Conservation (phyloP, 2,797 vertebrate species). For the Gambusia yucatana region DNA sequence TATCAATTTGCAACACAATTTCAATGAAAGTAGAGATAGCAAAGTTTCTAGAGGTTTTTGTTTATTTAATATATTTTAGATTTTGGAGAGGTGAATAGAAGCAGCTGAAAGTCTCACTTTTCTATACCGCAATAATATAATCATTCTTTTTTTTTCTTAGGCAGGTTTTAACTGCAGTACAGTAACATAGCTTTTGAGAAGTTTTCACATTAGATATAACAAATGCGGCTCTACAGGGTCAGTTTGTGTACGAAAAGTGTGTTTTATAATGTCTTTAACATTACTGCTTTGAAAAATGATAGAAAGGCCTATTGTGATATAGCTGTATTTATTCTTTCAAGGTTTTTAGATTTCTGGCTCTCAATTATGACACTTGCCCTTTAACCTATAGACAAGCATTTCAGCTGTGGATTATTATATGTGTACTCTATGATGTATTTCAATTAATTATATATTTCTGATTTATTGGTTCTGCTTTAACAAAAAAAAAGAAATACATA, state of each 20-base stretch:
- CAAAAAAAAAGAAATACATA: neutral
- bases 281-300: neutral
- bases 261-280: neutral
- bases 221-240: neutral
- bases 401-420: neutral
- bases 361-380: neutral
- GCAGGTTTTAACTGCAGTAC: too few species aligned
- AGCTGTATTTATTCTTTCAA: neutral
- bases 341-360: neutral
- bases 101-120: too few species aligned
- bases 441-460: neutral
- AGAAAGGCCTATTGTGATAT: neutral
- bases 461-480: neutral
- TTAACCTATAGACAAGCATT: neutral
- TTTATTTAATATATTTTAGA: too few species aligned
- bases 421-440: neutral
- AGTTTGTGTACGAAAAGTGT: neutral
- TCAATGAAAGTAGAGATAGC: too few species aligned
- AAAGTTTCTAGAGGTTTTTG: too few species aligned
- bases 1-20: too few species aligned
- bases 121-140: too few species aligned
- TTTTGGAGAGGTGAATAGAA: too few species aligned
- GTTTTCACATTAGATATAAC: too few species aligned
- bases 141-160: too few species aligned
- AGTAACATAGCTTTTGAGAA: too few species aligned